Evolutionary conservation across 1,140 invertebrate species (phyloP).

Genomic region (Mya arenaria): DNA sequence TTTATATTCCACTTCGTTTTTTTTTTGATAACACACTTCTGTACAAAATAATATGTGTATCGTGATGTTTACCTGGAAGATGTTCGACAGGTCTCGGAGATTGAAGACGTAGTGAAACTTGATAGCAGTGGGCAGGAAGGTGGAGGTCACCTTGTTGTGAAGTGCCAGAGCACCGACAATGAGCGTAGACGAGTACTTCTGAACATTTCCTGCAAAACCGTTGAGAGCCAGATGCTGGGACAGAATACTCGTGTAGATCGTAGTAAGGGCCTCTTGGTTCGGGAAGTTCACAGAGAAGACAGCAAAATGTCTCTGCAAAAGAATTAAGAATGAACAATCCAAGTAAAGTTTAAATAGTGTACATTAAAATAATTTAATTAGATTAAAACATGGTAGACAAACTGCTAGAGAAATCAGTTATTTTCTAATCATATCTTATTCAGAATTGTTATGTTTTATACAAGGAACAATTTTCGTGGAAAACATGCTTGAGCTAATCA

Average conservation of each 20-base stretch:
- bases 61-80: constrained; percentile 84
- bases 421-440: too few species aligned
- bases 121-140: constrained; percentile 95
- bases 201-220: constrained; percentile 85
- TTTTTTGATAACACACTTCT: too few species aligned
- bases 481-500: too few species aligned
- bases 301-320: constrained; percentile 90
- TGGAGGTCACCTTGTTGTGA: constrained; percentile 91
- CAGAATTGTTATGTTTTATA: too few species aligned
- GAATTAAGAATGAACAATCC: too few species aligned
- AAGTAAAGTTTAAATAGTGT: too few species aligned
- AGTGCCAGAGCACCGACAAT: constrained; percentile 91
- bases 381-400: too few species aligned
- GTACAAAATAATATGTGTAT: too few species aligned
- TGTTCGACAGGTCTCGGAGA: constrained; percentile 95
- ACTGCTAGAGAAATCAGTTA: too few species aligned
- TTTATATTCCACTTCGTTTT: too few species aligned
- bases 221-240: constrained; percentile 91
- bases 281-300: constrained; percentile 98
- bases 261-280: constrained; percentile 90
- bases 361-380: too few species aligned
- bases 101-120: constrained; percentile 99
- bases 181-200: constrained; percentile 86
- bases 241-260: constrained; percentile 91
- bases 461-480: too few species aligned